Base-by-base conservation (phyloP, 2,888 invertebrate species). In the Ceraclea dissimilis region DNA sequence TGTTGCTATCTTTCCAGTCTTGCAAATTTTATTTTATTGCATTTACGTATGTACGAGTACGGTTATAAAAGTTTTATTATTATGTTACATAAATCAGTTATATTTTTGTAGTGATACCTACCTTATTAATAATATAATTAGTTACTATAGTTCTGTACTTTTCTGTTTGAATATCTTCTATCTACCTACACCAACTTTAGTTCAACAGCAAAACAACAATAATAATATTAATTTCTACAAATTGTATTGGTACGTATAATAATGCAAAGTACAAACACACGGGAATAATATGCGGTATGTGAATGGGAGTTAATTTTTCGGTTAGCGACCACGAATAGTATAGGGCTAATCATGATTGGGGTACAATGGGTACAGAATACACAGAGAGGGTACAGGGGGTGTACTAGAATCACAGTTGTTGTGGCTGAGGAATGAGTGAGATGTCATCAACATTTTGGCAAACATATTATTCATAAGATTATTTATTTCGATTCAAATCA, bases 261-360 rank as follows among this genome's bases (percentile, higher is more conserved):
- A 58, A 58, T 58, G 49, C 51, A 52, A 55, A 51, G 54, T 53
- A 51, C 44, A 58, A 58, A 58, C 54, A 51, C 47, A 51, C 51
- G 48, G 51, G 52, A 21, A 17, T 19, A 19, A 33, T 39, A 49
- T 49, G 33, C 31, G 54, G 33, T 34, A 31, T 22, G 58, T 58
- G 49, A 58, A 60, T 58, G 56, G 58, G 57, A 60, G 58, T 58
- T 61, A 61, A 61, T 61, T 61, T 61, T 61, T 61, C 61, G 61
- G 58, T 58, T 48, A 50, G 51, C 60, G 61, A 57, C 61, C 59
- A 57, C 60, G 61, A 58, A 61, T 60, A 61, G 60, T 60, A 60
- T 57, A 51, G 44, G 54, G 54, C 60, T 61, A 61, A 61, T 61
- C 61, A 60, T 49, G 58, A 58, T 56, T 57, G 54, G 46, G 55